Evolutionary conservation across 2,113 vertebrate genomes (phyloP), one percentile per base, ranked within the genome.

Genomic region (Sapayoa aenigma): DNA sequence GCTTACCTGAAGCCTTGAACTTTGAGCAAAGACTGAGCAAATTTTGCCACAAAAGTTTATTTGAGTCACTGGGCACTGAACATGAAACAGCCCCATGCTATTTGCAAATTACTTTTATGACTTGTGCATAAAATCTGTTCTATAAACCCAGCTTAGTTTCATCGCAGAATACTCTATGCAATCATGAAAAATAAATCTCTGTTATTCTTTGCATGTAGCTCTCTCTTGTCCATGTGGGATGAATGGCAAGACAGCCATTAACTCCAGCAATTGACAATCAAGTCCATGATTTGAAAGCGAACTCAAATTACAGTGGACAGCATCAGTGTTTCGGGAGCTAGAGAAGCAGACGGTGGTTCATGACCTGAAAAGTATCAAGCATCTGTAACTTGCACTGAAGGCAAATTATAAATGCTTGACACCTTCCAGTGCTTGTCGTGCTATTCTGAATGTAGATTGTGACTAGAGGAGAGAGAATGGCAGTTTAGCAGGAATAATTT

Each of bases 381-480:
- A 76, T 50, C 90, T 93, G 79, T 62, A 93, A 71, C 90, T 88
- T 90, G 60, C 59, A 80, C 59, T 71, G 78, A 91, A 96, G 66
- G 44, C 49, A 46, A 87, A 85, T 93, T 87, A 42, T 39, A 90
- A 76, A 79, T 87, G 62, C 74, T 87, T 87, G 74, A 76, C 55
- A 72, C 55, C 67, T 80, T 71, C 67, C 42, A 77, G 55, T 3
- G 1, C 50, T 94, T 86, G 30, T 93, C 72, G 75, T 55, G 59
- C 46, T 55, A 47, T 80, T 87, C 67, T 35, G 58, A 79, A 79
- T 31, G 42, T 74, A 76, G 63, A 66, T 44, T 72, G 59, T 77
- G 62, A 39, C 18, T 42, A 49, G 16, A 81, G 39, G 58, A 93
- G 39, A 69, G n/a, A 62, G 92, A 79, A 69, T 22, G 27, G 18